phyloP scores from a whole-genome alignment of 1,140 invertebrate species.

The Apolygus lucorum region DNA sequence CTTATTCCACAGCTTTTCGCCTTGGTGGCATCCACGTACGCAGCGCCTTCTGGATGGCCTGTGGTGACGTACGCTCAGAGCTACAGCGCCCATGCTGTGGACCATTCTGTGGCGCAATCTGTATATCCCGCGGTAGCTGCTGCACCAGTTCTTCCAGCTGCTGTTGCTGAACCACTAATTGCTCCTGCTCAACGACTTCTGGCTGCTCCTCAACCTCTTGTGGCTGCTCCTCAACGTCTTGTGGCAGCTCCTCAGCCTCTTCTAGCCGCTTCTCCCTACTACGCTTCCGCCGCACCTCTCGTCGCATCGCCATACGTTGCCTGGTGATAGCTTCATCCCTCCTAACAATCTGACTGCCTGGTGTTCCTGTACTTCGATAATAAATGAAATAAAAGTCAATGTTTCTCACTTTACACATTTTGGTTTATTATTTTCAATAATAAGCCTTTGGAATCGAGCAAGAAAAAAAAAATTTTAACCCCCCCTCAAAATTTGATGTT shows the following conservation, averaged over 20 bases:
- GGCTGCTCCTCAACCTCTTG: neutral
- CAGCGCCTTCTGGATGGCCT: neutral
- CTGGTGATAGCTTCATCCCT: neutral
- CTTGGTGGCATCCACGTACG: neutral
- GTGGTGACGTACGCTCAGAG: conserved; percentile 5
- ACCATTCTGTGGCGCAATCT: neutral
- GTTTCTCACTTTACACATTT: no score
- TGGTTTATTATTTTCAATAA: no score
- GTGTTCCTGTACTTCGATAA: no score
- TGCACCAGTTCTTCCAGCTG: neutral
- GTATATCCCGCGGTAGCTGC: neutral
- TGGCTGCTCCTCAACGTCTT: neutral
- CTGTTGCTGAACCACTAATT: neutral
- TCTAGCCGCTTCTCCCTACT: neutral
- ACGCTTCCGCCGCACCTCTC: neutral
- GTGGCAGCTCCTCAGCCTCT: neutral
- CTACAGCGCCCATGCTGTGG: neutral
- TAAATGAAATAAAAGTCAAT: no score
- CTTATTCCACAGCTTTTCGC: neutral
- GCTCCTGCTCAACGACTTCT: neutral
- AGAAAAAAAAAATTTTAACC: no score
- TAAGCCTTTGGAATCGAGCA: no score
- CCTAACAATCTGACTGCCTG: no score
- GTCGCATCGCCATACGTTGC: neutral
- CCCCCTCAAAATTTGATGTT: no score